Percentiles rank a stretch among this genome's conserved stretches.
Evolutionary conservation across 2,113 vertebrate species (phyloP).

Genomic region (human): GRCh38 chr6:151552501-151553000

Average conservation of each 20-base stretch:
- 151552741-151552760: neutral
- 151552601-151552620: neutral
- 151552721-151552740: neutral
- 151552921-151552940: too few relatives aligned
- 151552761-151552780: neutral
- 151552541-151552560: neutral
- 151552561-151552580: neutral
- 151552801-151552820: too few relatives aligned
- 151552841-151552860: too few relatives aligned
- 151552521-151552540: neutral
- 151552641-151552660: neutral
- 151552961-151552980: too few relatives aligned
- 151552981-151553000: too few relatives aligned
- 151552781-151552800: too few relatives aligned
- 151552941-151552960: too few relatives aligned
- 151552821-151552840: too few relatives aligned
- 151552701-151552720: neutral
- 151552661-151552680: neutral
- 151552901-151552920: too few relatives aligned
- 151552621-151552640: neutral
- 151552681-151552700: neutral
- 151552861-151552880: too few relatives aligned
- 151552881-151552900: too few relatives aligned
- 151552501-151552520: neutral
- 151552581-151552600: neutral